Percentiles rank a stretch among this genome's conserved stretches.
phyloP scores from a whole-genome alignment of 1,140 invertebrate species.

The Hesperophylax magnus region DNA sequence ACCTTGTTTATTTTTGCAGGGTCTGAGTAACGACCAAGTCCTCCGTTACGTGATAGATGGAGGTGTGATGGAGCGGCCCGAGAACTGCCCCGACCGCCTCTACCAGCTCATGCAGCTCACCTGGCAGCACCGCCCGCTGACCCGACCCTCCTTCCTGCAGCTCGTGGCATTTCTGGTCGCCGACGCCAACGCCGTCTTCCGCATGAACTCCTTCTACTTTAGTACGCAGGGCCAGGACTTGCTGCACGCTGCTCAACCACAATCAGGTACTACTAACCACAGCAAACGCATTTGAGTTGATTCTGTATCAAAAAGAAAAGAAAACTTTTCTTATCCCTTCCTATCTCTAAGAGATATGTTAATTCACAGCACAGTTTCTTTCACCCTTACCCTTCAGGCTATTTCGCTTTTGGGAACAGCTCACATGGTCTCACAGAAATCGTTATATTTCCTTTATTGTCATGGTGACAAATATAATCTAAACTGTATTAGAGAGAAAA shows the following conservation, averaged over 20 bases:
- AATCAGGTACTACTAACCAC: constrained; percentile 56
- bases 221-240: constrained; percentile 75
- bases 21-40: constrained; percentile 84
- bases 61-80: constrained; percentile 92
- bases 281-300: no score
- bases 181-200: constrained; percentile 75
- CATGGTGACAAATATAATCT: no score
- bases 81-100: constrained; percentile 92
- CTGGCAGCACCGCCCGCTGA: constrained; percentile 85
- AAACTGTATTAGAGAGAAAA: no score
- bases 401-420: no score
- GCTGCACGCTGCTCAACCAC: constrained; percentile 63
- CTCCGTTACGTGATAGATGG: constrained; percentile 90
- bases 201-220: constrained; percentile 85
- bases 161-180: constrained; percentile 78
- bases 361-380: no score
- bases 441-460: no score
- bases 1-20: constrained; percentile 67
- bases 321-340: no score
- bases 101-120: constrained; percentile 91
- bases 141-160: constrained; percentile 88
- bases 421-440: no score
- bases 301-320: no score
- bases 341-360: no score
- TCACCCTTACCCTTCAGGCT: no score